These are phyloP conservation scores for Enteromius treurensis DNA, from an alignment of 2,797 vertebrate genomes.

Conservation along the genomic window DNA sequence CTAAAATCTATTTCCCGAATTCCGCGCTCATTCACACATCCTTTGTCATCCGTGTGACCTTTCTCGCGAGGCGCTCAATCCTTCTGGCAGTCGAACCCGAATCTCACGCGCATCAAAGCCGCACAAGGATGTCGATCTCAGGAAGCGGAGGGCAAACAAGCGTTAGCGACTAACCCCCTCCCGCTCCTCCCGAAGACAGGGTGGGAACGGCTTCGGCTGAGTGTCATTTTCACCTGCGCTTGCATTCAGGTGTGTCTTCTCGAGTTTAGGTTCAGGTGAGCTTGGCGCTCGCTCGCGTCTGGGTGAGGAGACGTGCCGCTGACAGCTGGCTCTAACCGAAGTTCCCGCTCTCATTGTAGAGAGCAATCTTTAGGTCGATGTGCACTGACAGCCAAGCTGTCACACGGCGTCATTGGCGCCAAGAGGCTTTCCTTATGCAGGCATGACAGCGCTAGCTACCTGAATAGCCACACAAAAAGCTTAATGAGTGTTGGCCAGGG, in stretches of 20 bases:
- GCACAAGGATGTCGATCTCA: not conserved
- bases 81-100: not conserved
- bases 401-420: not conserved
- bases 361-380: conserved; percentile 28
- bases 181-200: conserved; percentile 35
- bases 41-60: conserved; percentile 14
- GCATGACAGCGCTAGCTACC: conserved; percentile 16
- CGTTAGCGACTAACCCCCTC: conserved; percentile 1
- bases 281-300: not conserved
- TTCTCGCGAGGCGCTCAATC: conserved; percentile 19
- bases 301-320: conserved; percentile 5
- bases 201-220: conserved; percentile 46
- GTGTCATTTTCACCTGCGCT: conserved; percentile 59
- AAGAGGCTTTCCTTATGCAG: conserved; percentile 11
- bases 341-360: conserved; percentile 14
- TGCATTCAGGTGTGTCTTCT: conserved; percentile 49
- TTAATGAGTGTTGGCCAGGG: conserved; percentile 47
- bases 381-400: conserved; percentile 34
- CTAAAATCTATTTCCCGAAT: conserved; percentile 41
- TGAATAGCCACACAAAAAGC: conserved; percentile 33
- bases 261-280: conserved; percentile 39
- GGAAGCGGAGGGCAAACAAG: conserved; percentile 31
- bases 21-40: conserved; percentile 35
- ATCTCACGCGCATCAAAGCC: not conserved
- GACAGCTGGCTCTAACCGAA: conserved; percentile 33